Conservation (phyloP, 2,797 vertebrate species). For the Enteromius anoplus region DNA sequence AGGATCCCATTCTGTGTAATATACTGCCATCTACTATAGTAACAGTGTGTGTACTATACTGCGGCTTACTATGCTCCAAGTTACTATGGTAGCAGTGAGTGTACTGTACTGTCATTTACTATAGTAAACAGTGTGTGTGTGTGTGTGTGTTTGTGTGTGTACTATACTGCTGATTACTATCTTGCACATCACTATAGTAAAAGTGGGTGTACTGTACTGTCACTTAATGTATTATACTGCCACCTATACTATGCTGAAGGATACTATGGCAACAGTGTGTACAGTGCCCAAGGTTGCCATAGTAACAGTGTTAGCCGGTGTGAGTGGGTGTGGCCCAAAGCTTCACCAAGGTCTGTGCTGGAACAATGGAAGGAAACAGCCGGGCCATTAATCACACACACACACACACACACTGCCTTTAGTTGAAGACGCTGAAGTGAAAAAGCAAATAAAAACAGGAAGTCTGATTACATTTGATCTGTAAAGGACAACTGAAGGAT, state of each 20-base stretch:
- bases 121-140: too few species aligned
- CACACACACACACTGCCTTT: not conserved
- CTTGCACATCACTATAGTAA: too few species aligned
- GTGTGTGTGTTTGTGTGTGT: too few species aligned
- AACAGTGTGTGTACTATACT: too few species aligned
- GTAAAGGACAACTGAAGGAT: not conserved
- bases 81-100: too few species aligned
- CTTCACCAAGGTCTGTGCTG: constrained; percentile 25
- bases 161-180: too few species aligned
- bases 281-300: not conserved
- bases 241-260: not conserved
- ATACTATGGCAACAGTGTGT: not conserved
- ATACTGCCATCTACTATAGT: too few species aligned
- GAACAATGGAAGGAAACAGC: constrained; percentile 33
- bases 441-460: constrained; percentile 26
- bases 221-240: too few species aligned
- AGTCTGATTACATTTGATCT: not conserved
- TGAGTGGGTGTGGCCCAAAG: constrained; percentile 10
- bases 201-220: not conserved
- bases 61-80: too few species aligned
- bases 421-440: not conserved
- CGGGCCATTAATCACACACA: not conserved
- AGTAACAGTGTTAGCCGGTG: not conserved
- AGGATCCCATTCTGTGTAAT: too few species aligned
- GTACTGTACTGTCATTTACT: too few species aligned